Conservation (phyloP, 2,797 vertebrate genomes). For the Enteromius radiatus region DNA sequence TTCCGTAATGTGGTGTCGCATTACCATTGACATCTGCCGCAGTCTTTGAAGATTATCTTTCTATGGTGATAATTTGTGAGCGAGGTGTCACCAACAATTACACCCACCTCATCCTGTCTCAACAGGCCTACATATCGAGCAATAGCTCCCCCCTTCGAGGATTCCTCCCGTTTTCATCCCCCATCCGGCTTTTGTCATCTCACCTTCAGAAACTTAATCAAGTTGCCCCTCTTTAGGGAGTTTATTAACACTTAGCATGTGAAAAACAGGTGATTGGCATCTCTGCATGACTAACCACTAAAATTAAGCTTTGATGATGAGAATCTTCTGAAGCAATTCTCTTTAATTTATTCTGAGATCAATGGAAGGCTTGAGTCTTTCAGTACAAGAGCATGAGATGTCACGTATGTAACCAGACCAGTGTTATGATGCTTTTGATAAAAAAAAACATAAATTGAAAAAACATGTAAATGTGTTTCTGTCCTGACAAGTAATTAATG, state of each 20-base stretch:
- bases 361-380: constrained; percentile 8
- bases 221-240: constrained; percentile 71
- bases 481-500: too few species aligned
- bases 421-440: not conserved
- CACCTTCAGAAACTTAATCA: constrained; percentile 75
- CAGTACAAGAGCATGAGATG: not conserved
- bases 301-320: constrained; percentile 54
- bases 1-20: constrained; percentile 48
- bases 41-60: constrained; percentile 85
- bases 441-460: not conserved
- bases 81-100: constrained; percentile 80
- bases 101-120: constrained; percentile 71
- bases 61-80: constrained; percentile 81
- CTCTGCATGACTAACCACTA: constrained; percentile 58
- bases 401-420: not conserved
- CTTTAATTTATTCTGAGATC: constrained; percentile 40
- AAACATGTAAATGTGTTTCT: not conserved
- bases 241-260: constrained; percentile 75
- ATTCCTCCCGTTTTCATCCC: constrained; percentile 66
- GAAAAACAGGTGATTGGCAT: constrained; percentile 65
- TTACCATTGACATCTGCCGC: constrained; percentile 83
- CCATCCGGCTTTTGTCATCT: constrained; percentile 66
- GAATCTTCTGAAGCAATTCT: constrained; percentile 25
- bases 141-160: constrained; percentile 7
- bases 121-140: constrained; percentile 61